Evolutionary conservation across 1,140 invertebrate species (phyloP), one percentile per base, ranked within the genome.

Genomic region (Bombus consobrinus): DNA sequence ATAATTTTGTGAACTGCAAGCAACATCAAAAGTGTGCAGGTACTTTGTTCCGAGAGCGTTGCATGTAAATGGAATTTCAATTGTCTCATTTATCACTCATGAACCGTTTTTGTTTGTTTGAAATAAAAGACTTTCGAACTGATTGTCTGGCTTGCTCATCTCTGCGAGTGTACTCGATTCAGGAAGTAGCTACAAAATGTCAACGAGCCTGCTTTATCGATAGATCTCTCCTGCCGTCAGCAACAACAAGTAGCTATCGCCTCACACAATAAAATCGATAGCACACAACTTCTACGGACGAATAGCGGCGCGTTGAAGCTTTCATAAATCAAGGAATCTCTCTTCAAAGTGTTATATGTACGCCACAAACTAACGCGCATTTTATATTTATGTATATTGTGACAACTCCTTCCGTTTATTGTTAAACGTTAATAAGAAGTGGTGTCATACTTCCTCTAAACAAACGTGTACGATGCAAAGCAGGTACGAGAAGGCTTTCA

Each of bases 131-230:
- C 18, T 74, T 47, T 62, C 22, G 9, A 73, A 43, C n/a, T 43
- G 80, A 64, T 62, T 62, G 69, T 43, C 10, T 15, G 5, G 28
- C 28, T 43, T 43, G 5, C 69, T 62, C 28, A n/a, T 10, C 66
- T 9, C 3, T 34, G 28, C 3, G 59, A 43, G 53, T 25, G 80
- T 74, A 22, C 80, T 81, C 39, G 22, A n/a, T 82, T 28, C 3
- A 47, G 39, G 74, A 43, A 82, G 39, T 64, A 64, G n/a, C 32
- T 64, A n/a, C 32, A 82, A 66, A 73, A 75, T 43, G 15, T 75
- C 71, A 82, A 75, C 57, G 81, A 74, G 71, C 57, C 81, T 75
- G 81, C 81, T 82, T 75, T 82, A 82, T 82, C 81, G 41, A 82
- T 64, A 32, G n/a, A 82, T 82, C 81, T 82, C 32, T 18, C 41